Evolutionary conservation across 2,113 vertebrate genomes (phyloP), one percentile per base, ranked within the genome.

Genomic region (Arothron firmamentum): DNA sequence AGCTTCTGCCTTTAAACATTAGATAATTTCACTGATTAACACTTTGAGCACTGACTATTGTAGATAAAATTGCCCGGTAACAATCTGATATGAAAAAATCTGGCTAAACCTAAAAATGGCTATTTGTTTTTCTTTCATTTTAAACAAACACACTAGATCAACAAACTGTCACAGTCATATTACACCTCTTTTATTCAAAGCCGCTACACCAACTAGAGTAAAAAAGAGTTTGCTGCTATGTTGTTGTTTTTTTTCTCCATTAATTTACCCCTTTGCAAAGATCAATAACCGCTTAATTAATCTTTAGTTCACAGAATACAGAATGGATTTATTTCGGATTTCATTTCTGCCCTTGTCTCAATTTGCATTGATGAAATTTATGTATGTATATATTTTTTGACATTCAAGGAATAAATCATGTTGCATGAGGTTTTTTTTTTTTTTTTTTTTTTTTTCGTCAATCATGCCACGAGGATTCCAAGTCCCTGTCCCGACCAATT

Each of bases 371-470:
- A 83, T 84, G 58, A 76, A 81, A 78, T 80, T 68, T 56, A 65
- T 85, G 80, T 85, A 66, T 88, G 79, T 88, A 70, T 81, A 82
- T 88, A 84, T 84, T 87, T 84, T 84, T 84, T 84, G 69, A 67
- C 78, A 80, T 81, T 82, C 58, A 82, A 86, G 77, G 68, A 90
- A 85, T 88, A 88, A 87, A 85, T 87, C 67, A 74, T 81, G 61
- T 83, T 18, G 69, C 74, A 82, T 81, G 69, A 85, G 62, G 66
- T 85, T 79, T 59, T 52, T 81, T 64, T 52, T 77, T 80, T 81
- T 62, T 51, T 42, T 80, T 48, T 73, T 9, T 18, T 78, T 67
- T 67, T 52, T 82, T 15, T 74, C 51, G 21, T 23, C 21, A 23
- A 23, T 23, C 21, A 23, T 23, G n/a, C 52, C 62, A 23, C 49